A percentile compares a stretch with the other conserved stretches of the same genome.
phyloP scores from a whole-genome alignment of 2,113 vertebrate species.

The Dicerorhinus sumatrensis region DNA sequence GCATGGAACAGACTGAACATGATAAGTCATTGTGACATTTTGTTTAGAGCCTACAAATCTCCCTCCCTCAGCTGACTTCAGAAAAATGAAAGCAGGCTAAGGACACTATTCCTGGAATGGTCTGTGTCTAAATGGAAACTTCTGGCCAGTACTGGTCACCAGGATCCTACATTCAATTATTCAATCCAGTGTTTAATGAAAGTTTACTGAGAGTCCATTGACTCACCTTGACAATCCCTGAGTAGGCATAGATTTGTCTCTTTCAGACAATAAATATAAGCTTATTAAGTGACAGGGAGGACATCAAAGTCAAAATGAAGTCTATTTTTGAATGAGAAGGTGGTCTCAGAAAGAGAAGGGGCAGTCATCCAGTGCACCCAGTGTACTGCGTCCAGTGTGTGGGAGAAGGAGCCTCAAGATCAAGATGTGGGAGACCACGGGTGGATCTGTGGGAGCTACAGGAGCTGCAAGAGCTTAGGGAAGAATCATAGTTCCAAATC shows the following conservation, averaged over 20 bases:
- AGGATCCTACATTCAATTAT: background rate
- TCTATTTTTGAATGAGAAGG: background rate
- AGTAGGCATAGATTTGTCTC: background rate
- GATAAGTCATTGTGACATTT: background rate
- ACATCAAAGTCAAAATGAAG: background rate
- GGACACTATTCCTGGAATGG: background rate
- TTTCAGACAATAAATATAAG: background rate
- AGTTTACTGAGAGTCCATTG: background rate
- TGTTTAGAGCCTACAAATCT: background rate
- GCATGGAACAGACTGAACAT: background rate
- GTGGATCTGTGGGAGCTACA: fast-evolving
- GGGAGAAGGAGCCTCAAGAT: background rate
- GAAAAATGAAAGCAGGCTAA: background rate
- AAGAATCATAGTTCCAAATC: background rate
- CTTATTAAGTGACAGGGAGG: background rate
- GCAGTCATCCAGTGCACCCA: background rate
- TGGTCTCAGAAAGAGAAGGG: background rate
- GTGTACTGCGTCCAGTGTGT: background rate
- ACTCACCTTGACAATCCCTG: background rate
- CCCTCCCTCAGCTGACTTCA: background rate
- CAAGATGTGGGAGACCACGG: fast-evolving
- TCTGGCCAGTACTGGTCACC: background rate
- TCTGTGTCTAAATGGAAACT: background rate
- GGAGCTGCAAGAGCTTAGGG: background rate
- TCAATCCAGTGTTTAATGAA: background rate